A percentile compares a stretch with the other conserved stretches of the same genome.
phyloP scores from a whole-genome alignment of 92 coral and sea anemone genomes.

The Porites evermanni region DNA sequence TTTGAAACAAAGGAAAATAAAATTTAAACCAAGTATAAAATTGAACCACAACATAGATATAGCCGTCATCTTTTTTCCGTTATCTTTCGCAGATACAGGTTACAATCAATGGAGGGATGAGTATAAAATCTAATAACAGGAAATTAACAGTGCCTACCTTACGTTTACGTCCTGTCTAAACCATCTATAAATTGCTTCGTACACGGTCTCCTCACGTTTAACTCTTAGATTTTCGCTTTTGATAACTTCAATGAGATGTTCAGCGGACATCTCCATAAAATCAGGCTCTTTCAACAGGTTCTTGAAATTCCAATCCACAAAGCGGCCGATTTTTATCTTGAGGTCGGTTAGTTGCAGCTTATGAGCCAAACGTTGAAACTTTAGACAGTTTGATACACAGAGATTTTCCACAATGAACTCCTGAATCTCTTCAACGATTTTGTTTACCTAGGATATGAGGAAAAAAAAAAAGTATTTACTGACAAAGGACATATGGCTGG shows the following conservation, averaged over 20 bases:
- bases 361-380: conserved; percentile 67
- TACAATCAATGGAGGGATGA: too few species aligned
- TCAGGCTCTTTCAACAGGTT: conserved; percentile 58
- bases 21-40: too few species aligned
- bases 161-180: conserved; percentile 71
- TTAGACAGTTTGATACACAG: conserved; percentile 73
- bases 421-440: conserved; percentile 67
- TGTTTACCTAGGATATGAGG: conserved; percentile 55
- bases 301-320: conserved; percentile 90
- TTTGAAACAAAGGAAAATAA: too few species aligned
- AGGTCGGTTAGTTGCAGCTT: conserved; percentile 66
- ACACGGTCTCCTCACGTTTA: conserved; percentile 86
- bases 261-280: conserved; percentile 74
- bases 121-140: too few species aligned
- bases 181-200: conserved; percentile 93
- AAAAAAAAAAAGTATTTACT: not conserved
- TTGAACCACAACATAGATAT: too few species aligned
- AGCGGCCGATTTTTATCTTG: conserved; percentile 79
- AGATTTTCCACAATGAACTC: conserved; percentile 66
- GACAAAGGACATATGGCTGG: not conserved
- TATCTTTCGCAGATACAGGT: not conserved
- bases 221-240: conserved; percentile 83
- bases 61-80: not conserved
- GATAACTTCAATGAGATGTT: conserved; percentile 67
- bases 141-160: conserved; percentile 51